Conservation (phyloP, 1,140 invertebrate genomes). For the Conus betulinus region DNA sequence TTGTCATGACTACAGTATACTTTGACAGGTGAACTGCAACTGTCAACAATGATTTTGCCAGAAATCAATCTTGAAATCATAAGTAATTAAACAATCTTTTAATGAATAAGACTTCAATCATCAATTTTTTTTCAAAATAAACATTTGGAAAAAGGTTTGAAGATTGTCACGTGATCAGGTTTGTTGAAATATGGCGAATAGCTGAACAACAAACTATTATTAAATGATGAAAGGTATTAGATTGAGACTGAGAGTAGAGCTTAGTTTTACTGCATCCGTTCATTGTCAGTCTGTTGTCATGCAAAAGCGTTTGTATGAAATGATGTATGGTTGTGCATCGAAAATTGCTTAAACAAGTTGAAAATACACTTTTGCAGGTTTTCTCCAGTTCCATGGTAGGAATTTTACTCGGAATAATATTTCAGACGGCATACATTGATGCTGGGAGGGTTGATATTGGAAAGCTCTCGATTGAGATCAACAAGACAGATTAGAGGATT, state of each 20-base stretch:
- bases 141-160: neutral
- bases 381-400: neutral
- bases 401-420: neutral
- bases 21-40: neutral
- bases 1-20: neutral
- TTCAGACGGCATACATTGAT: neutral
- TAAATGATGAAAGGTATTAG: neutral
- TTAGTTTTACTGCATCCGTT: too few relatives aligned
- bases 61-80: too few relatives aligned
- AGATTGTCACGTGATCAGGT: neutral
- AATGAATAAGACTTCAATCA: too few relatives aligned
- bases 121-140: too few relatives aligned
- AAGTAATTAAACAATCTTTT: too few relatives aligned
- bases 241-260: too few relatives aligned
- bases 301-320: neutral
- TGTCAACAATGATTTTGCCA: neutral
- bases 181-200: neutral
- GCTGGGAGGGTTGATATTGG: constrained; percentile 26
- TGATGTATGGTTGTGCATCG: neutral
- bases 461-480: constrained; percentile 20
- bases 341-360: too few relatives aligned
- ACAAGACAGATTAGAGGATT: constrained; percentile 10
- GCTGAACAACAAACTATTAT: neutral
- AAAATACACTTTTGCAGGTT: neutral
- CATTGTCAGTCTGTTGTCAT: neutral